Conservation (phyloP, 2,113 vertebrate species). For the Leucopternis melanops region DNA sequence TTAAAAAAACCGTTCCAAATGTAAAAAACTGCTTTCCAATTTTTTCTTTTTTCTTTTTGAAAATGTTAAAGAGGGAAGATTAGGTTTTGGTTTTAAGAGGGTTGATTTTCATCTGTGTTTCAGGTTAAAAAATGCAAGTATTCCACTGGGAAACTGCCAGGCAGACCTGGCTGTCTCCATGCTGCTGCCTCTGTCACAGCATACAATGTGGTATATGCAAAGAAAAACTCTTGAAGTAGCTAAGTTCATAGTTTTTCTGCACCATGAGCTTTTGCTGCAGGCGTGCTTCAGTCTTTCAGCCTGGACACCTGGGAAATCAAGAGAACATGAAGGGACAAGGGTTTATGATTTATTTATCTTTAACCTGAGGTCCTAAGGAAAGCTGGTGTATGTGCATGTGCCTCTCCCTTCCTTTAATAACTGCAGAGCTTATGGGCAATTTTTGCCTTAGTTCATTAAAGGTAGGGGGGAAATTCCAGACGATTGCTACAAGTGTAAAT, state of each 20-base stretch:
- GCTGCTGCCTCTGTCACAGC: not conserved
- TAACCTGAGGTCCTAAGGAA: not conserved
- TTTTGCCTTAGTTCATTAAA: not conserved
- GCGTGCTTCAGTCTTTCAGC: not conserved
- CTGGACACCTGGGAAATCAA: not conserved
- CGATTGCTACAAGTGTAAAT: not conserved
- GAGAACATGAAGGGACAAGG: not conserved
- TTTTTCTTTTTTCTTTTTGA: not conserved
- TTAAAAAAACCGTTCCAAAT: not conserved
- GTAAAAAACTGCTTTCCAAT: not conserved
- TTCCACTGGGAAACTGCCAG: not conserved
- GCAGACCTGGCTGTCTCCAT: not conserved
- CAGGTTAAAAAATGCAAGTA: not conserved
- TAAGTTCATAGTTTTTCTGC: not conserved
- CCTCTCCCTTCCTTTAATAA: not conserved
- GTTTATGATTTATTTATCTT: constrained; percentile 9
- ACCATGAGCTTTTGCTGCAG: not conserved
- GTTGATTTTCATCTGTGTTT: not conserved
- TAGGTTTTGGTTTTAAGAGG: not conserved
- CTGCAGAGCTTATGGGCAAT: not conserved
- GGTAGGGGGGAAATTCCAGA: not conserved
- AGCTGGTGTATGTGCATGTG: not conserved
- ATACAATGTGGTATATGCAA: not conserved
- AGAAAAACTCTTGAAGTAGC: not conserved
- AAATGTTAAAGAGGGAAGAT: not conserved